Evolutionary conservation across 2,113 vertebrate genomes (phyloP).

Genomic region (Halcyon malimbica): DNA sequence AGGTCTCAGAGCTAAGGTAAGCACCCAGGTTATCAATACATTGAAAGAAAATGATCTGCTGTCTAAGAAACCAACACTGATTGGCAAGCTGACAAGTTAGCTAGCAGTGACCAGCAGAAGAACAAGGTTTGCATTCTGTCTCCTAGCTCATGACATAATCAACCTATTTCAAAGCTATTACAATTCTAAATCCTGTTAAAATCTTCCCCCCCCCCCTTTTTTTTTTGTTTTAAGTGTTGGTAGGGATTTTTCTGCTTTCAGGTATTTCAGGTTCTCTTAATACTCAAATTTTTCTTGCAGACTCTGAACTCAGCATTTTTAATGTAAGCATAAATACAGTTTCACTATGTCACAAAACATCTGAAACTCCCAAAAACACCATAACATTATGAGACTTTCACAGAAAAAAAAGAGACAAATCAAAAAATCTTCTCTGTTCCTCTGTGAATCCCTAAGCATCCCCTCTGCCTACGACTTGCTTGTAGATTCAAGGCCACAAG

Average conservation of each 20-base stretch:
- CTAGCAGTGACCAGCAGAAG: not conserved
- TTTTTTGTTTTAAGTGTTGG: not conserved
- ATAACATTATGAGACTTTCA: not conserved
- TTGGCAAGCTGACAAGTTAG: not conserved
- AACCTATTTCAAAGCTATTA: not conserved
- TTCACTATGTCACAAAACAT: not conserved
- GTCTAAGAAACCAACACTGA: not conserved
- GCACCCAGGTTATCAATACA: accelerated
- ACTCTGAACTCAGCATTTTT: not conserved
- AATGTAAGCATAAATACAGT: not conserved
- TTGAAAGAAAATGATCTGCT: not conserved
- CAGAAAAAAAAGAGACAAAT: not conserved
- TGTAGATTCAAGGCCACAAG: not conserved
- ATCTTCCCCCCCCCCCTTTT: not conserved
- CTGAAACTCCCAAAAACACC: not conserved
- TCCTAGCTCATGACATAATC: not conserved
- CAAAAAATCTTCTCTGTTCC: not conserved
- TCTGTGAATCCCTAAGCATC: not conserved
- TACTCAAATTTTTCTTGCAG: not conserved
- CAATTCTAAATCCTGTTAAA: not conserved
- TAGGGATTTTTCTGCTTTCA: not conserved
- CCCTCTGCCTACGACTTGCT: not conserved
- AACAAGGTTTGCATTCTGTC: not conserved
- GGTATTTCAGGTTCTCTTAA: not conserved
- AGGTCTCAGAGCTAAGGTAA: not conserved